Base-by-base conservation (phyloP, 2,113 vertebrate genomes). In the Cryptomyrus ogoouensis region DNA sequence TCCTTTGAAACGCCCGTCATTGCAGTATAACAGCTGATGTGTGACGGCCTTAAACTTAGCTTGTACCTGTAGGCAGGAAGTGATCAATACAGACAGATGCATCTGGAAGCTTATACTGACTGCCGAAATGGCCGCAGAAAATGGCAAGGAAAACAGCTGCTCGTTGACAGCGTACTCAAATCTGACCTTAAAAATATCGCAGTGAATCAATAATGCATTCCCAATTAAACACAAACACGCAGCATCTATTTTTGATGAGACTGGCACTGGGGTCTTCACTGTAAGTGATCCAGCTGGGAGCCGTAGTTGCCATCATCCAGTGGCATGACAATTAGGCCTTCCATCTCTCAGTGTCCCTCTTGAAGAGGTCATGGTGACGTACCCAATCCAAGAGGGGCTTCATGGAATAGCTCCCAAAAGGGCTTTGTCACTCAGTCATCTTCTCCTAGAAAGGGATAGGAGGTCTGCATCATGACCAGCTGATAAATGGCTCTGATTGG, bases 191-290 rank as follows among this genome's bases (percentile, higher is more conserved):
- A 89, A 88, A 74, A 90, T 88, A 62, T 56, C 83, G 58, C 27
- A 27, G 88, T 3, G 80, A 91, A 94, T 96, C 91, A 95, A 96
- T 96, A 96, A 95, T 96, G 95, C 90, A 96, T 90, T 89, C 93
- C 91, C 94, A 96, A 95, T 96, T 96, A 96, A 95, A 96, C 94
- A 93, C 94, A 95, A 95, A 94, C 94, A 95, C 92, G 93, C 92
- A 92, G 90, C 94, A 95, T 95, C 91, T 92, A 96, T 95, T 90
- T 94, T 96, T 96, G 94, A 96, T 95, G 93, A 91, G 27, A 0
- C 27, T n/a, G 90, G 93, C 93, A 91, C 92, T 91, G 91, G 84
- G 93, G 91, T 90, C 85, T 49, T 80, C 49, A 87, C 77, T 86
- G 58, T 31, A 62, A 56, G n/a, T 42, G 17, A 17, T 39, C 77